A percentile compares a stretch with the other conserved stretches of the same genome.
Evolutionary conservation across 1,140 invertebrate genomes (phyloP).

Genomic region (Globodera ellingtonae): DNA sequence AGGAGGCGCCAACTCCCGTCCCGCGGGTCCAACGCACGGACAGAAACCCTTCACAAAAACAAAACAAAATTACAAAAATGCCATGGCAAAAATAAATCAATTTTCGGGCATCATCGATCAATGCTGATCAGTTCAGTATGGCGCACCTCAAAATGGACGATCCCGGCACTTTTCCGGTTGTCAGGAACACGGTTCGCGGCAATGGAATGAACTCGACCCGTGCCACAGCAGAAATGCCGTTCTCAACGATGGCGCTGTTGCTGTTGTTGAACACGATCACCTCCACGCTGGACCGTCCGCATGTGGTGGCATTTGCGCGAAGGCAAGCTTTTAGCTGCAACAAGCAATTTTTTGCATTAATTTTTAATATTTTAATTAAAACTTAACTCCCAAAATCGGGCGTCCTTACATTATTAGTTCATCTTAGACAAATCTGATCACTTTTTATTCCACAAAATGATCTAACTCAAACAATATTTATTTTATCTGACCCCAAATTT

Average conservation of each 20-base stretch:
- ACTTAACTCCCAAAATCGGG: no score
- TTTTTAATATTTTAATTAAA: no score
- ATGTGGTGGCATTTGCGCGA: slow-evolving; percentile 36
- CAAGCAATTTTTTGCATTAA: neutral
- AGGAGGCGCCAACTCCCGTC: slow-evolving; percentile 20
- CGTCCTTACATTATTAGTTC: no score
- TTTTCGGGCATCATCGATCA: neutral
- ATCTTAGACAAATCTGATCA: no score
- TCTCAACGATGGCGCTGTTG: slow-evolving; percentile 42
- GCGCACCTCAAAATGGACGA: slow-evolving; percentile 50
- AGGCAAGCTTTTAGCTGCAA: slow-evolving; percentile 56
- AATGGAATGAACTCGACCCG: slow-evolving; percentile 58
- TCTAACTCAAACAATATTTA: neutral
- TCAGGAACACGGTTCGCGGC: slow-evolving; percentile 58
- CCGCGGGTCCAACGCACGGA: slow-evolving; percentile 4
- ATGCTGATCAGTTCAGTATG: neutral
- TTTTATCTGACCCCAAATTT: neutral
- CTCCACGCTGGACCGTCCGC: slow-evolving; percentile 31
- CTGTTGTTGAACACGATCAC: slow-evolving; percentile 1
- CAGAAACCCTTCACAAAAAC: neutral
- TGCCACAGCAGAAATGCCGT: slow-evolving; percentile 50
- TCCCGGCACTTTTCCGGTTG: slow-evolving; percentile 54
- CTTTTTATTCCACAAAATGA: neutral
- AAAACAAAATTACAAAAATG: neutral
- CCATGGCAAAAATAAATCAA: neutral